Percentiles rank a stretch among this genome's conserved stretches.
These are phyloP conservation scores for Dendrolimus kikuchii DNA, from an alignment of 1,140 invertebrate species.

Conservation along the genomic window DNA sequence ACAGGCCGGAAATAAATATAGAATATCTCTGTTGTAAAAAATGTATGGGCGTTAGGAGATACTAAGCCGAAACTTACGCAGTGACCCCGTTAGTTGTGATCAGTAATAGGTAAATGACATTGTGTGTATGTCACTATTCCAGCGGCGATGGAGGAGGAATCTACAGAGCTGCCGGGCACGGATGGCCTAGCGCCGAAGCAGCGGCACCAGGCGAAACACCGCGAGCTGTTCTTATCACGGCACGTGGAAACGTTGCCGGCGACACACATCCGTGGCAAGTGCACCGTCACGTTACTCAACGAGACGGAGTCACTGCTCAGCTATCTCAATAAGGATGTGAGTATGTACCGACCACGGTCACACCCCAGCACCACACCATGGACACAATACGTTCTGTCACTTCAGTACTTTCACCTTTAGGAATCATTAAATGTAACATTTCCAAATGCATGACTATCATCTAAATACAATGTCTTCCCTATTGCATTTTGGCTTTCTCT, in stretches of 20 bases:
- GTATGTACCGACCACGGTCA: constrained; percentile 62
- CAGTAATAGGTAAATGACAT: too few species aligned
- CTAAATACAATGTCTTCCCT: too few species aligned
- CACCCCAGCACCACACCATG: neutral
- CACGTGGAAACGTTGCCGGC: constrained; percentile 98
- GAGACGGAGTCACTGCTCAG: constrained; percentile 97
- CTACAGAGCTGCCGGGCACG: constrained; percentile 55
- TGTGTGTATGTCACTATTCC: constrained; percentile 21
- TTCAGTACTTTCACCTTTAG: too few species aligned
- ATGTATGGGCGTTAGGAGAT: too few species aligned
- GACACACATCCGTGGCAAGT: constrained; percentile 99
- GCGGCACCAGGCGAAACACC: constrained; percentile 95
- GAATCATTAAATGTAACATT: too few species aligned
- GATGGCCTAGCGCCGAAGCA: constrained; percentile 81
- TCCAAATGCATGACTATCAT: too few species aligned
- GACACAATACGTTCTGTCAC: too few species aligned
- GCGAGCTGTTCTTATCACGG: constrained; percentile 97
- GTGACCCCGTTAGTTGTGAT: too few species aligned
- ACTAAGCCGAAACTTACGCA: too few species aligned
- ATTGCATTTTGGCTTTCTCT: too few species aligned
- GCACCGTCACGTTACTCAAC: constrained; percentile 97
- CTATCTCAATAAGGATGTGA: constrained; percentile 97
- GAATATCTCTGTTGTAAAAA: too few species aligned
- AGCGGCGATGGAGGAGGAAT: constrained; percentile 68
- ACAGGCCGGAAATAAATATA: too few species aligned